These are phyloP conservation scores for Hippoglossus hippoglossus DNA, from an alignment of 2,797 vertebrate genomes.

Conservation along the genomic window DNA sequence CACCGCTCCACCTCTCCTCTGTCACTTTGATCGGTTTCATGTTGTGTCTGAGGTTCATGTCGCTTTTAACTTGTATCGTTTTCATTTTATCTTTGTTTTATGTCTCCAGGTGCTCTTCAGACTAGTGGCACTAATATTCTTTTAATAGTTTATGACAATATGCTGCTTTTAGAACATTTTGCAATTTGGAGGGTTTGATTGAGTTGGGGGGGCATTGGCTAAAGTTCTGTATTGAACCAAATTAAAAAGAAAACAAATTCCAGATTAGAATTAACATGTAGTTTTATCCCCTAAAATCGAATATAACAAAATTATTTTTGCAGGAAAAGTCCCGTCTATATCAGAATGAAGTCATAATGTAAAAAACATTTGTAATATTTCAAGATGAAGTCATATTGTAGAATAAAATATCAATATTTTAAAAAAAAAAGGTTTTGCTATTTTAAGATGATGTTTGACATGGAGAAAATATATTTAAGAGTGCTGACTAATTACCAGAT, in stretches of 20 bases:
- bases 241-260: neutral
- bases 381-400: neutral
- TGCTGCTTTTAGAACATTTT: neutral
- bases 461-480: neutral
- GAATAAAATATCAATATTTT: neutral
- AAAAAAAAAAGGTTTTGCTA: neutral
- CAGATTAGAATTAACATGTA: neutral
- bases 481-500: neutral
- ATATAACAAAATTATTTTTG: neutral
- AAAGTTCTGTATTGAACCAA: neutral
- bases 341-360: neutral
- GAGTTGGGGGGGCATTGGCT: neutral
- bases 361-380: neutral
- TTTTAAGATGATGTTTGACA: neutral
- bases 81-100: neutral
- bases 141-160: neutral
- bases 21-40: neutral
- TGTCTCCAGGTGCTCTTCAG: neutral
- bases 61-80: conserved; percentile 3
- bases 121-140: neutral
- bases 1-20: neutral
- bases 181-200: neutral
- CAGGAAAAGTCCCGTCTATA: neutral
- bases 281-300: neutral
- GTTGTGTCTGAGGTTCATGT: neutral